Evolutionary conservation across 2,888 invertebrate species (phyloP), one percentile per base, ranked within the genome.

Genomic region (Odontothrips loti): DNA sequence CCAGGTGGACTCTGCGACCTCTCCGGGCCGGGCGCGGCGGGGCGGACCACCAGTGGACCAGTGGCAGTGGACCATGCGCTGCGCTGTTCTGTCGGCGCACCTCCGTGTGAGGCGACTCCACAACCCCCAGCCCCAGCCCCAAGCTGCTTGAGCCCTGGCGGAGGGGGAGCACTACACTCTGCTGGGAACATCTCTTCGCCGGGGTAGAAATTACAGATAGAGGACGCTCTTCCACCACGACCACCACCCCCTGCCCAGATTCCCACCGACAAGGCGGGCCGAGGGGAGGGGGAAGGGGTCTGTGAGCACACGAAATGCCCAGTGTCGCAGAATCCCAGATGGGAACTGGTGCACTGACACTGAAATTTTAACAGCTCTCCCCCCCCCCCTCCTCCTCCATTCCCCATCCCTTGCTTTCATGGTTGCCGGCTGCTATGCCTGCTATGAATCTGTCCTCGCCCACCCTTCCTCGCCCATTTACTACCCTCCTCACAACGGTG

Each of bases 271-370:
- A 51, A 51, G 15, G n/a, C 17, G 51, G 15, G 17, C 15, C 17
- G 51, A 51, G 51, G 51, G 51, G 51, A 58, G 51, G 3, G 6
- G 51, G 51, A 10, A 10, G 58, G 58, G 15, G 58, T 0, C 34
- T 43, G 34, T 43, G 34, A 43, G 34, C 34, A 43, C 34, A 43
- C 34, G 34, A 43, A 43, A 17, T 17, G 58, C 58, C 58, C 27
- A 27, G 27, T 27, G 23, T 75, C 68, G 23, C 68, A 75, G 68
- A 75, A 27, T 75, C 68, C 11, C 68, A 75, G 68, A 23, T 75
- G 68, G 68, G 68, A 27, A 75, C 68, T 27, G 68, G 11, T 27
- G 68, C 68, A 75, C 68, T 75, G 23, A 75, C 68, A 23, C 68
- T 75, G 68, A 75, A 75, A 75, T 68, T 63, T 47, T 48, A 20